Evolutionary conservation across 2,113 vertebrate species (phyloP).

Genomic region (Amazona guildingii): DNA sequence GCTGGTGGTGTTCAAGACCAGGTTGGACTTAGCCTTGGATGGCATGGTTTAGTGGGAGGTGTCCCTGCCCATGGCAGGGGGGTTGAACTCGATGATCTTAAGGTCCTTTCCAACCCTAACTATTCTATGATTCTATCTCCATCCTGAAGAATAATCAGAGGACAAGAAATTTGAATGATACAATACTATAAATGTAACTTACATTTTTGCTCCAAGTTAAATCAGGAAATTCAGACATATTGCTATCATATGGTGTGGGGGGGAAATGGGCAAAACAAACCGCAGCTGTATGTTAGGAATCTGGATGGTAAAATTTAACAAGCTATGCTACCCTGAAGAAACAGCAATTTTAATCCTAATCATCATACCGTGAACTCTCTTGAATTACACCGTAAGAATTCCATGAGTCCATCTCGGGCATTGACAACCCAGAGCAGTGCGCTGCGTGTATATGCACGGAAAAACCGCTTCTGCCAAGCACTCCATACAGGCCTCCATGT

Average conservation of each 20-base stretch:
- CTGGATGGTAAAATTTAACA: not conserved
- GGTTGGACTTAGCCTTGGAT: no score
- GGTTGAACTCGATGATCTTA: no score
- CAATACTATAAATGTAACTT: not conserved
- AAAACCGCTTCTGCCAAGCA: not conserved
- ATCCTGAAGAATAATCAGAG: not conserved
- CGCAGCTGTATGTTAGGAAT: not conserved
- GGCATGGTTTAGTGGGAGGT: no score
- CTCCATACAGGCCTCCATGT: accelerated
- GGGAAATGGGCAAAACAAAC: accelerated
- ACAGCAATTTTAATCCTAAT: not conserved
- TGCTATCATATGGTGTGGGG: not conserved
- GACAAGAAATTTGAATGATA: not conserved
- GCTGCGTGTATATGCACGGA: accelerated
- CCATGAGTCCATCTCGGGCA: not conserved
- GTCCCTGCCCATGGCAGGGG: no score
- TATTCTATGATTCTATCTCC: not conserved
- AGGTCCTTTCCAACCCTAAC: no score
- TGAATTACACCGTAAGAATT: not conserved
- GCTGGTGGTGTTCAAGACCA: no score
- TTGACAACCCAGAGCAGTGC: accelerated
- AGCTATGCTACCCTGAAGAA: not conserved
- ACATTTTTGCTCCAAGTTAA: not conserved
- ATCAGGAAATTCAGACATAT: not conserved
- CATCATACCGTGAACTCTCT: not conserved